These are phyloP conservation scores for Sebastiscus albofasciatus DNA, from an alignment of 2,797 vertebrate species.

Conservation along the genomic window DNA sequence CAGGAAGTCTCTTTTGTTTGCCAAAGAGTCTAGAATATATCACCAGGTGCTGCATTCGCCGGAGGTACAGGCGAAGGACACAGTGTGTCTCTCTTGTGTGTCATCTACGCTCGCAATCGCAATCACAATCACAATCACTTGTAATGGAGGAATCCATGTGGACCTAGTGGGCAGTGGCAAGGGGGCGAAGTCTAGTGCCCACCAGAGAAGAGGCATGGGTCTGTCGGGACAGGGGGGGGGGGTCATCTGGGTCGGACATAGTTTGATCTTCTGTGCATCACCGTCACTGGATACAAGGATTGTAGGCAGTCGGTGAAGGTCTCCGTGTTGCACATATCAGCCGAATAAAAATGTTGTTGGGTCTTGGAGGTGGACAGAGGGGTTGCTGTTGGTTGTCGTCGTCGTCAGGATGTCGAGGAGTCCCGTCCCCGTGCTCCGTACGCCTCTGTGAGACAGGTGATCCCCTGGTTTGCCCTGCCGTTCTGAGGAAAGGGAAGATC, in stretches of 20 bases:
- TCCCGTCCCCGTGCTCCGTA: slow-evolving; percentile 89
- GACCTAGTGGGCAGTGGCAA: slow-evolving; percentile 45
- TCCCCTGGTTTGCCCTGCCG: slow-evolving; percentile 92
- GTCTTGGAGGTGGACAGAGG: slow-evolving; percentile 49
- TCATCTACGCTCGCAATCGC: slow-evolving; percentile 68
- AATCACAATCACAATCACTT: slow-evolving; percentile 76
- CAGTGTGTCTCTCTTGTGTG: slow-evolving; percentile 67
- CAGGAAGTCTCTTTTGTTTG: slow-evolving; percentile 82
- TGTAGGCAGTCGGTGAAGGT: slow-evolving; percentile 83
- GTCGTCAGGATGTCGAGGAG: slow-evolving; percentile 89
- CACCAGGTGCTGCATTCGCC: slow-evolving; percentile 79
- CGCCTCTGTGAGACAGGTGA: slow-evolving; percentile 92
- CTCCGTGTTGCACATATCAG: slow-evolving; percentile 86
- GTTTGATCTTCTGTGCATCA: slow-evolving; percentile 91
- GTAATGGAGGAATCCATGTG: slow-evolving; percentile 80
- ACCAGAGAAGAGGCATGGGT: slow-evolving; percentile 55
- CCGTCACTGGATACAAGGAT: slow-evolving; percentile 89
- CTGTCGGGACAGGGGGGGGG: slow-evolving; percentile 22
- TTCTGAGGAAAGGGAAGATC: slow-evolving; percentile 80
- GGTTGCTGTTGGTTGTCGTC: slow-evolving; percentile 72
- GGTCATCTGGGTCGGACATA: slow-evolving; percentile 75
- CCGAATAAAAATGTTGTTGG: slow-evolving; percentile 64
- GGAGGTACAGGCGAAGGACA: slow-evolving; percentile 67
- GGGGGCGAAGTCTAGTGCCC: slow-evolving; percentile 72
- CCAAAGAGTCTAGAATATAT: slow-evolving; percentile 81